Conservation (phyloP, 2,113 vertebrate genomes). For the Todiramphus chloris region DNA sequence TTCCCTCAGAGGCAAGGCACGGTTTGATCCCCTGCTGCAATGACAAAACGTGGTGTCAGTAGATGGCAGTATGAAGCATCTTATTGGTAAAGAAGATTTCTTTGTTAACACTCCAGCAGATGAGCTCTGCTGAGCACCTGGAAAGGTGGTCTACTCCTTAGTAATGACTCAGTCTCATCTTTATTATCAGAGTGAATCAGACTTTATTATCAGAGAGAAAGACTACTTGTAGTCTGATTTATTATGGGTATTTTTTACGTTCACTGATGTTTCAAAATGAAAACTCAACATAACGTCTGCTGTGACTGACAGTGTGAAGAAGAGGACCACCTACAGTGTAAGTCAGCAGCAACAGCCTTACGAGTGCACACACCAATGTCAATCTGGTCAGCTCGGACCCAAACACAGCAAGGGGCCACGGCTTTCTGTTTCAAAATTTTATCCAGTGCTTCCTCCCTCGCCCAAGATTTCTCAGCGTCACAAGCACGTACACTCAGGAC, state of each 20-base stretch:
- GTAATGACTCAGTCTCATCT: not conserved
- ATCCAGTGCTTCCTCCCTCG: not conserved
- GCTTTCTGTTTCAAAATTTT: not conserved
- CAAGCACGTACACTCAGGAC: not conserved
- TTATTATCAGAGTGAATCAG: not conserved
- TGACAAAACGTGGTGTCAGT: not conserved
- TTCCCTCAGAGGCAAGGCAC: not conserved
- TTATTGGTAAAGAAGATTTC: not conserved
- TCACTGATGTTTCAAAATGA: not conserved
- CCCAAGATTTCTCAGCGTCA: not conserved
- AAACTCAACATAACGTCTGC: not conserved
- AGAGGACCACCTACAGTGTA: not conserved
- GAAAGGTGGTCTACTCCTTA: not conserved
- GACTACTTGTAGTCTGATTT: not conserved
- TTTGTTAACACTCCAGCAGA: not conserved
- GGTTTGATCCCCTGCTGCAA: not conserved
- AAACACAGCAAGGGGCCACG: not conserved
- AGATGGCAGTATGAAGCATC: constrained; percentile 7
- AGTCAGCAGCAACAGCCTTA: not conserved
- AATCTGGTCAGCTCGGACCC: not conserved
- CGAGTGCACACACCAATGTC: fast-evolving
- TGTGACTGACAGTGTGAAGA: not conserved
- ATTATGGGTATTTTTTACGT: not conserved
- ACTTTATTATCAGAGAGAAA: not conserved
- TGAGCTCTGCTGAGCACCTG: not conserved